Conservation (phyloP, 1,140 invertebrate species). For the Radopholus similis region DNA sequence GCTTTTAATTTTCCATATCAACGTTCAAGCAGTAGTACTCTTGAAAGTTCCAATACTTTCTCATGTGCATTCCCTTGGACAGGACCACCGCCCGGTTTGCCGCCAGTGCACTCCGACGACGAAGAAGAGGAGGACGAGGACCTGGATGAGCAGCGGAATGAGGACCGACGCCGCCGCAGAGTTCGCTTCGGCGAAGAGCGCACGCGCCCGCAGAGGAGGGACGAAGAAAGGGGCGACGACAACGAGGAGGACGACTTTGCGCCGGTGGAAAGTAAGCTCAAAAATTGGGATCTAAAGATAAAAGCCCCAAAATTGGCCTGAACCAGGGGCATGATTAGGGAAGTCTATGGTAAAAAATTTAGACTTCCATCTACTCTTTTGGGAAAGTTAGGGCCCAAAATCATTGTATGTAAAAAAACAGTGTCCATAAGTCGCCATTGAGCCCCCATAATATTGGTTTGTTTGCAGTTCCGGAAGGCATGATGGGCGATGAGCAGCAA, state of each 20-base stretch:
- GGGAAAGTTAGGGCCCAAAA: no score
- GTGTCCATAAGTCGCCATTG: no score
- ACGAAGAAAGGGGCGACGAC: not conserved
- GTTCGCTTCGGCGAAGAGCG: constrained; percentile 9
- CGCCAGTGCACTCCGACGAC: constrained; percentile 51
- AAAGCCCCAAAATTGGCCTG: no score
- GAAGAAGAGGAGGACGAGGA: not conserved
- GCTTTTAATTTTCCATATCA: no score
- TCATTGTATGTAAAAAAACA: no score
- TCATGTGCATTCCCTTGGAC: constrained; percentile 21
- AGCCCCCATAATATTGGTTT: not conserved
- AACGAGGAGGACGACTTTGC: constrained; percentile 35
- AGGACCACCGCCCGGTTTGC: constrained; percentile 62
- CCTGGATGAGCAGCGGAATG: constrained; percentile 3
- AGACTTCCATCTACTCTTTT: no score
- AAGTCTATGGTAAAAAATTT: no score
- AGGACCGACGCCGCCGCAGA: constrained; percentile 6
- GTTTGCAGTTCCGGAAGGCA: constrained; percentile 26
- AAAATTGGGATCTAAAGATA: no score
- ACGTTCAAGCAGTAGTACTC: no score
- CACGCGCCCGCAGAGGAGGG: not conserved
- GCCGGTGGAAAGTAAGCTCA: constrained; percentile 25
- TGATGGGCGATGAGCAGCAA: constrained; percentile 17
- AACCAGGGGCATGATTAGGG: no score
- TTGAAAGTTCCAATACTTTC: no score